Conservation (phyloP, 2,113 vertebrate species). For the Smithornis capensis region DNA sequence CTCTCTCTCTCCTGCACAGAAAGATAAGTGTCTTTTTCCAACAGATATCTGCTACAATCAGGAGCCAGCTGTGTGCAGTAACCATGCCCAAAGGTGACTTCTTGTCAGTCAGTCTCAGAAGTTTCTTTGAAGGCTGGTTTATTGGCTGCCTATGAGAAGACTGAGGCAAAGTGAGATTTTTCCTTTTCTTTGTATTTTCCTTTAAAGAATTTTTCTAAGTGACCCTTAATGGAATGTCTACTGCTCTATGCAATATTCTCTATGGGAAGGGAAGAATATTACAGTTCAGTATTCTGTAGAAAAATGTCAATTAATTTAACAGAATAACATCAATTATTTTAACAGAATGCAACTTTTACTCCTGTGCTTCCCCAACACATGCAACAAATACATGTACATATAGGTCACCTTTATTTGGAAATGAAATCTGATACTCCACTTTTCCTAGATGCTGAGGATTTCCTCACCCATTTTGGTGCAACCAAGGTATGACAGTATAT, state of each 20-base stretch:
- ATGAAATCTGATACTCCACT: neutral
- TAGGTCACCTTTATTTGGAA: neutral
- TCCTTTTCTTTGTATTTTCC: neutral
- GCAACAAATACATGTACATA: neutral
- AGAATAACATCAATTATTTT: neutral
- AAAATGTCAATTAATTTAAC: neutral
- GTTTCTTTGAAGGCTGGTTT: conserved; percentile 13
- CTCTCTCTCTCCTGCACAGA: neutral
- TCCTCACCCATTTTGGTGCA: neutral
- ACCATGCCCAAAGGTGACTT: neutral
- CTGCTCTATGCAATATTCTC: neutral
- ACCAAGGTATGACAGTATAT: neutral
- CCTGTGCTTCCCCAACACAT: neutral
- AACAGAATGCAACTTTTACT: neutral
- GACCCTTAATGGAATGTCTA: neutral
- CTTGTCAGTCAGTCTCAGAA: neutral
- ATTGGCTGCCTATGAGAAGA: neutral
- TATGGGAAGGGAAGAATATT: neutral
- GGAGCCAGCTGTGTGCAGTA: neutral
- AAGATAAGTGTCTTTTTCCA: neutral
- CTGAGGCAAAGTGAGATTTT: neutral
- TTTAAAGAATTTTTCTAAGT: neutral
- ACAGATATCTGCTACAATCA: neutral
- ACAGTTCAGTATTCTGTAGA: neutral
- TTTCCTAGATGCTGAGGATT: neutral